Conservation (phyloP, 2,888 invertebrate species). For the Ophioninae sp. region DNA sequence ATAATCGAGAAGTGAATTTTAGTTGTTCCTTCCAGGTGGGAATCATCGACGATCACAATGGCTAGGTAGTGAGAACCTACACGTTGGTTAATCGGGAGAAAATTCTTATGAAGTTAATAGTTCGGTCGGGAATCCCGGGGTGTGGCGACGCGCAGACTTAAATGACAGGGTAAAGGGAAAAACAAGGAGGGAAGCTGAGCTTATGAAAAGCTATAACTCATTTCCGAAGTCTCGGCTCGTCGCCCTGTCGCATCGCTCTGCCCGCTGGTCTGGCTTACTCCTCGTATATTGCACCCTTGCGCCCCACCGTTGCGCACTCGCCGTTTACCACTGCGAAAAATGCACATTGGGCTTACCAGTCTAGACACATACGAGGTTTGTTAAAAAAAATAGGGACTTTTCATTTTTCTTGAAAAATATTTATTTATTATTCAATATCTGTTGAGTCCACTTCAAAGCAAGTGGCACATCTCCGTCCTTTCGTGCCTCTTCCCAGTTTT, state of each 20-base stretch:
- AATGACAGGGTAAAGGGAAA: slow-evolving; percentile 23
- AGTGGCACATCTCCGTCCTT: too few species aligned
- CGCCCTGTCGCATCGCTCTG: slow-evolving; percentile 4
- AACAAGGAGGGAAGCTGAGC: slow-evolving; percentile 53
- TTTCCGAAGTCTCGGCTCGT: slow-evolving; percentile 66
- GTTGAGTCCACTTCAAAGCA: too few species aligned
- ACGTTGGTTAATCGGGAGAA: slow-evolving; percentile 27
- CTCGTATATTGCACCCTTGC: slow-evolving; percentile 12
- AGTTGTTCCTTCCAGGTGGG: background rate
- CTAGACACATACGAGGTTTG: background rate
- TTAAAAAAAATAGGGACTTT: too few species aligned
- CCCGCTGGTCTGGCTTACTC: slow-evolving; percentile 8
- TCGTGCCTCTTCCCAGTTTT: too few species aligned
- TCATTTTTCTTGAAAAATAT: too few species aligned
- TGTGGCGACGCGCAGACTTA: slow-evolving; percentile 33
- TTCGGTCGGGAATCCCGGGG: slow-evolving; percentile 59
- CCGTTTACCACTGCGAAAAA: slow-evolving; percentile 28
- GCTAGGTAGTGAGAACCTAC: slow-evolving; percentile 41
- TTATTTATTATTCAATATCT: too few species aligned
- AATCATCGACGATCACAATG: slow-evolving; percentile 1
- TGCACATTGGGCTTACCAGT: slow-evolving; percentile 10
- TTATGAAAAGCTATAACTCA: slow-evolving; percentile 71
- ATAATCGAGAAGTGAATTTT: background rate
- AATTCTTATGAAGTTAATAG: slow-evolving; percentile 58
- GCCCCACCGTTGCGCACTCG: background rate